Evolutionary conservation across 1,140 invertebrate species (phyloP).

Genomic region (Drosophila varians): DNA sequence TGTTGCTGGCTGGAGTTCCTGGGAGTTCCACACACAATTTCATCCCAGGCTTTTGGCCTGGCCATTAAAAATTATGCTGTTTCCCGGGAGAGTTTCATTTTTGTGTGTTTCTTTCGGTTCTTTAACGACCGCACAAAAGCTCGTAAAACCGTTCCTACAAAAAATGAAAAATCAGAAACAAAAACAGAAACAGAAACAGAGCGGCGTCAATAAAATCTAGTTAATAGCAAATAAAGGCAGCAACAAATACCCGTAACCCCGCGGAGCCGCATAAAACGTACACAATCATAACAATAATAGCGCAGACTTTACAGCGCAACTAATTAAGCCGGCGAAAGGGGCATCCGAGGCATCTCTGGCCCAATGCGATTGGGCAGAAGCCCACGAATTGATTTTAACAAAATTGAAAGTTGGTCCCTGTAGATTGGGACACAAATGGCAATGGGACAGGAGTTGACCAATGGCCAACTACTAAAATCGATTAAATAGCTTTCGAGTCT

Average conservation of each 20-base stretch:
- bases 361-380: neutral
- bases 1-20: neutral
- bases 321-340: conserved; percentile 57
- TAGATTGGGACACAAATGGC: too few relatives aligned
- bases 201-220: conserved; percentile 68
- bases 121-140: conserved; percentile 63
- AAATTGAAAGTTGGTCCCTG: too few relatives aligned
- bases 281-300: conserved; percentile 58
- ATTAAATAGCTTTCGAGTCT: conserved; percentile 2
- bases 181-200: conserved; percentile 28
- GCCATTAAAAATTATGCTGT: conserved; percentile 62
- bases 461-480: too few relatives aligned
- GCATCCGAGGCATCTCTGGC: neutral
- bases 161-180: conserved; percentile 12
- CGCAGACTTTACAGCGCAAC: conserved; percentile 68
- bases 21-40: conserved; percentile 27
- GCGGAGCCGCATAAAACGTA: conserved; percentile 30
- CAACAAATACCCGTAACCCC: conserved; percentile 54
- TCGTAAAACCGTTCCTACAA: conserved; percentile 42
- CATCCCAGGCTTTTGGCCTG: conserved; percentile 19
- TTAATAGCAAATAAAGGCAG: conserved; percentile 76
- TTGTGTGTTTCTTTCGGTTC: conserved; percentile 18
- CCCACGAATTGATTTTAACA: neutral
- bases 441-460: too few relatives aligned
- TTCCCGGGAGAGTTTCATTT: conserved; percentile 54